phyloP scores from a whole-genome alignment of 2,113 vertebrate species.

The Centropus bengalensis region DNA sequence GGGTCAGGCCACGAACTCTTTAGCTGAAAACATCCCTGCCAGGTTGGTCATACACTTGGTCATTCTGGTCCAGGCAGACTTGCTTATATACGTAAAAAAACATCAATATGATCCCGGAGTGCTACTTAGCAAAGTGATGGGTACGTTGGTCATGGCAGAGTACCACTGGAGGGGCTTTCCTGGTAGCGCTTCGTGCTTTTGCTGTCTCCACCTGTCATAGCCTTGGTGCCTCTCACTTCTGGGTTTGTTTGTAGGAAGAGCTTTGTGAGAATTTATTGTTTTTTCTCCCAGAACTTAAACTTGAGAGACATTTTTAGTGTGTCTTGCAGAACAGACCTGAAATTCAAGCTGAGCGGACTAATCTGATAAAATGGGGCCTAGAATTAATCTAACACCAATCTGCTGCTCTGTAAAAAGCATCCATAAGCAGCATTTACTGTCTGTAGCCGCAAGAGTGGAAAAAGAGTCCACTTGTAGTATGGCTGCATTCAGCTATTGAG shows the following conservation, averaged over 20 bases:
- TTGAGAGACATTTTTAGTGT: neutral
- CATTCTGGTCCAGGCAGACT: neutral
- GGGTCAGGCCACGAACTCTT: neutral
- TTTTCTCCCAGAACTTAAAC: neutral
- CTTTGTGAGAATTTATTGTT: neutral
- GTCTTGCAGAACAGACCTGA: neutral
- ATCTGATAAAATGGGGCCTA: slow-evolving; percentile 22
- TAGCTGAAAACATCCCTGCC: neutral
- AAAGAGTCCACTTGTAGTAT: neutral
- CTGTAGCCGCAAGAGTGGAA: neutral
- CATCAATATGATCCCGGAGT: neutral
- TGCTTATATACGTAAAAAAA: neutral
- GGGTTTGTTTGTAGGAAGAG: neutral
- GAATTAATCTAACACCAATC: slow-evolving; percentile 6
- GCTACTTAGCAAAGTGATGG: neutral
- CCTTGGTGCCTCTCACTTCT: neutral
- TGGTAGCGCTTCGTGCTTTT: neutral
- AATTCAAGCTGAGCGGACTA: slow-evolving; percentile 4
- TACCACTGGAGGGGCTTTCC: neutral
- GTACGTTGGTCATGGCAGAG: neutral
- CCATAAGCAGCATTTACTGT: neutral
- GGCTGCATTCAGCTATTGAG: neutral
- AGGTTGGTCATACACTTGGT: neutral
- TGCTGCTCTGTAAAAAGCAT: slow-evolving; percentile 16
- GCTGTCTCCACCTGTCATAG: neutral